Conservation (phyloP, 1,140 invertebrate genomes). For the Saxidomus purpurata region DNA sequence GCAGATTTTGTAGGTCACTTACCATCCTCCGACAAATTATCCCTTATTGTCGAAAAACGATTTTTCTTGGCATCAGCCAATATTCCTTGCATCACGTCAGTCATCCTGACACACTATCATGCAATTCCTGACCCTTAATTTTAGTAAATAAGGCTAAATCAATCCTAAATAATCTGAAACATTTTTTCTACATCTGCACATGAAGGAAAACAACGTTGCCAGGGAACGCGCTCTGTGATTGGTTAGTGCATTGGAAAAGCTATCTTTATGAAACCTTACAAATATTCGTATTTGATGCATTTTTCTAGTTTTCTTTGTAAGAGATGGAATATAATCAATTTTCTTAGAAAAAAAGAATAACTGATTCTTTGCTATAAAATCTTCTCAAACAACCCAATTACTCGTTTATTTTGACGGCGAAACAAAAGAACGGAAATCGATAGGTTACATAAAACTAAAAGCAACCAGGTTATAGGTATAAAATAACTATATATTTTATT, state of each 20-base stretch:
- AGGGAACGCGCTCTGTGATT: slow-evolving; percentile 74
- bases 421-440: too few species aligned
- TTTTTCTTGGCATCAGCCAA: slow-evolving; percentile 83
- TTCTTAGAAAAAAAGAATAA: too few species aligned
- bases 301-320: too few species aligned
- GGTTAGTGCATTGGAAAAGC: slow-evolving; percentile 77
- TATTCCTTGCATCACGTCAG: slow-evolving; percentile 80
- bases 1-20: slow-evolving; percentile 58
- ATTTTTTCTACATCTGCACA: slow-evolving; percentile 29
- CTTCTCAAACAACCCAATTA: too few species aligned
- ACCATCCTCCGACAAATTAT: slow-evolving; percentile 82
- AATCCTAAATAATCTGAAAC: slow-evolving; percentile 34
- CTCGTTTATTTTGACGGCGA: too few species aligned
- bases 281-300: not conserved
- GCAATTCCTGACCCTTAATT: not conserved
- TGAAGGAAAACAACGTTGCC: slow-evolving; percentile 80
- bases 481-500: too few species aligned
- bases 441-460: too few species aligned
- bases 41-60: slow-evolving; percentile 79
- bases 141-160: slow-evolving; percentile 7
- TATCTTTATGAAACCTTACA: slow-evolving; percentile 14
- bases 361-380: too few species aligned
- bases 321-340: too few species aligned
- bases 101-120: slow-evolving; percentile 73
- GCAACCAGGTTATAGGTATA: too few species aligned